Percentiles rank a stretch among this genome's conserved stretches.
Evolutionary conservation across 2,797 vertebrate species (phyloP).

Genomic region (Centropyge bicolor): DNA sequence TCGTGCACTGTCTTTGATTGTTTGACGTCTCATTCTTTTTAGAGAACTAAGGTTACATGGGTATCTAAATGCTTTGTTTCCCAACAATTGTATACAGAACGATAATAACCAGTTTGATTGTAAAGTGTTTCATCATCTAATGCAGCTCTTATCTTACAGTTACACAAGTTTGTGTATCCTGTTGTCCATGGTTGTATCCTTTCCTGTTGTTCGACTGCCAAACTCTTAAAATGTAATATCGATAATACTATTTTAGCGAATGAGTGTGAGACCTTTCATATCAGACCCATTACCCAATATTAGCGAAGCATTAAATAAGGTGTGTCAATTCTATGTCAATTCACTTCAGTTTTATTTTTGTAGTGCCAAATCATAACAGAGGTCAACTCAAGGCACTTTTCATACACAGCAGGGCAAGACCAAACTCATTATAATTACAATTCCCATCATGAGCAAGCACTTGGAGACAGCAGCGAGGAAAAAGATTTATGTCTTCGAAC

Average conservation of each 20-base stretch:
- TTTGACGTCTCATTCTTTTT: neutral
- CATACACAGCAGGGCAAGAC: too few species aligned
- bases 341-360: too few species aligned
- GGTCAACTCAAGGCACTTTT: too few species aligned
- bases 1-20: neutral
- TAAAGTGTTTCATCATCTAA: constrained; percentile 3
- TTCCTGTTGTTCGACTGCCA: constrained; percentile 20
- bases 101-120: neutral
- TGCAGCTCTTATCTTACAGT: constrained; percentile 60
- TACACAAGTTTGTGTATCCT: constrained; percentile 85
- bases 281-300: neutral
- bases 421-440: too few species aligned
- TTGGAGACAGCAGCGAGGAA: too few species aligned
- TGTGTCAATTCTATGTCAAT: neutral
- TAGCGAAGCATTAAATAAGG: neutral
- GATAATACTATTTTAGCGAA: neutral
- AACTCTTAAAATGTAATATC: neutral
- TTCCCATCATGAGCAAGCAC: too few species aligned
- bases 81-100: neutral
- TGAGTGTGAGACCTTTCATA: neutral
- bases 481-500: neutral
- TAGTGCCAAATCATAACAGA: too few species aligned
- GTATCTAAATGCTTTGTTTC: neutral
- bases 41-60: neutral
- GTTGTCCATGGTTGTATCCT: constrained; percentile 88